These are phyloP conservation scores for Plecturocebus donacophilus DNA, from an alignment of 2,113 vertebrate species.

Conservation along the genomic window DNA sequence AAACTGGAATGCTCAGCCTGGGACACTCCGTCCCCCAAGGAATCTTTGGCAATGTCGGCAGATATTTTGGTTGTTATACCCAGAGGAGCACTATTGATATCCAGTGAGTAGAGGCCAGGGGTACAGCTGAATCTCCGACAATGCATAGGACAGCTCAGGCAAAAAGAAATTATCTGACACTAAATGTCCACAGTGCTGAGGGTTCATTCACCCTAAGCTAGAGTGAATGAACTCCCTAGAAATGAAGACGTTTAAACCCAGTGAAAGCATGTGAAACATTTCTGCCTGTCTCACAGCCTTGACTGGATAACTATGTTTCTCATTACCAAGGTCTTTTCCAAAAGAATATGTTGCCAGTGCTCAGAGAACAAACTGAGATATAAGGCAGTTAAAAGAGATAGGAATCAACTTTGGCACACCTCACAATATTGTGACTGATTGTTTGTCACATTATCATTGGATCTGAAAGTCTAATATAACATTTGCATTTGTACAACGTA, in stretches of 20 bases:
- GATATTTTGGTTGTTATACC: neutral
- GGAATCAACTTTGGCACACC: neutral
- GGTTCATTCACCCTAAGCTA: neutral
- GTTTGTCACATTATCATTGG: slow-evolving; percentile 53
- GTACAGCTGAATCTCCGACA: neutral
- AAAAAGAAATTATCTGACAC: neutral
- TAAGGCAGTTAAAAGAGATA: neutral
- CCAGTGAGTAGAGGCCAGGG: neutral
- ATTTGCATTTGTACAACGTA: slow-evolving; percentile 30
- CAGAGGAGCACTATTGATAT: neutral
- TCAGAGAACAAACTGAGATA: neutral
- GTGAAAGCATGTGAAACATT: neutral
- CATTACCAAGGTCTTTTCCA: neutral
- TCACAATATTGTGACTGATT: slow-evolving; percentile 42
- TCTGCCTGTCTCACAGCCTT: neutral
- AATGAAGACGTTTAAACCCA: neutral
- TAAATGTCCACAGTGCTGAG: neutral
- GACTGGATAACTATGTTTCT: neutral
- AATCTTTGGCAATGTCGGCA: neutral
- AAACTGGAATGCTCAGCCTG: neutral
- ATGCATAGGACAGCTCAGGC: rapidly evolving
- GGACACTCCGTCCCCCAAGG: neutral
- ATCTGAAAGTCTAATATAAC: slow-evolving; percentile 75
- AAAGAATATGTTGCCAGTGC: neutral
- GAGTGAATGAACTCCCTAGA: neutral